These are phyloP conservation scores for Lamproptera curius DNA, from an alignment of 2,888 invertebrate genomes.

Conservation along the genomic window DNA sequence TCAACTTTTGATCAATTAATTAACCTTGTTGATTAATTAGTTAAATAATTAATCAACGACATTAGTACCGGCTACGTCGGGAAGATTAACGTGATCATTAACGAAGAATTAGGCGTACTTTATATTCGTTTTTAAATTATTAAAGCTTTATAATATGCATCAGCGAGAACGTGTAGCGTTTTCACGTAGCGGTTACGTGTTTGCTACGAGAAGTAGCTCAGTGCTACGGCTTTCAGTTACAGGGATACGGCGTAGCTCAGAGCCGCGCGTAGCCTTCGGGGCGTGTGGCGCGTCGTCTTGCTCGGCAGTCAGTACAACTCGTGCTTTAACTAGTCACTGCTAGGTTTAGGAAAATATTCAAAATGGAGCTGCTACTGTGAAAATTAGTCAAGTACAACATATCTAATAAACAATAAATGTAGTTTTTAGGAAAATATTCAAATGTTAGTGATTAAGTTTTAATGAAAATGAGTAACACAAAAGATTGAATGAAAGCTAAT, in stretches of 20 bases:
- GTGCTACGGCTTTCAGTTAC: conserved; percentile 15
- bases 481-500: no score
- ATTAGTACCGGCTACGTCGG: no score
- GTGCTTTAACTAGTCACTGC: no score
- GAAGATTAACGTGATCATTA: no score
- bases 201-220: conserved; percentile 19
- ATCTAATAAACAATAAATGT: no score
- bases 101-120: conserved; percentile 1
- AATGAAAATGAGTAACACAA: no score
- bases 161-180: neutral
- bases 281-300: conserved; percentile 64
- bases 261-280: conserved; percentile 55
- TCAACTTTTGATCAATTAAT: neutral
- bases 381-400: no score
- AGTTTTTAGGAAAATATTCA: no score
- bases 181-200: conserved; percentile 13
- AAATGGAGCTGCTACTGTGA: conserved; percentile 77
- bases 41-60: no score
- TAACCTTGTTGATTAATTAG: no score
- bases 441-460: no score
- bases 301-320: conserved; percentile 84
- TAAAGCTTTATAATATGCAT: conserved; percentile 18
- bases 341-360: no score
- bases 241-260: conserved; percentile 33
- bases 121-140: neutral